Evolutionary conservation across 1,140 invertebrate genomes (phyloP).

Genomic region (Tetragonula clypearis): DNA sequence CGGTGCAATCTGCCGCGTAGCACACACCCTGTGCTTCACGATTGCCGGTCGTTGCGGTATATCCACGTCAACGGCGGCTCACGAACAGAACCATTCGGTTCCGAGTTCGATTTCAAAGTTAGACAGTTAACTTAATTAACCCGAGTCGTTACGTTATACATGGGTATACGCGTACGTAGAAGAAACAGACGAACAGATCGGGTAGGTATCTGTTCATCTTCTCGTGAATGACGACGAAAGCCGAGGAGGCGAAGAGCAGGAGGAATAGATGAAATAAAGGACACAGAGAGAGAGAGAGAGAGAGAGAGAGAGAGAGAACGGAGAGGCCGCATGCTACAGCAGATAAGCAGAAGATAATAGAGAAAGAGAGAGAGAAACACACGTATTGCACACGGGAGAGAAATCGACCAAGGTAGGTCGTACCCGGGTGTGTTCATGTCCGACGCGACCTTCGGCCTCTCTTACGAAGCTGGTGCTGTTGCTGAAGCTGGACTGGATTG

Average conservation of each 20-base stretch:
- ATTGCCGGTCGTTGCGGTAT: constrained; percentile 47
- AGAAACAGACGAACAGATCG: constrained; percentile 20
- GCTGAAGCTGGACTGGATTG: constrained; percentile 61
- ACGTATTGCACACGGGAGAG: constrained; percentile 51
- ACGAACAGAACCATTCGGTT: constrained; percentile 37
- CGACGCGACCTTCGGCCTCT: constrained; percentile 71
- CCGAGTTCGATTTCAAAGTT: constrained; percentile 52
- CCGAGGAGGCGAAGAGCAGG: constrained; percentile 20
- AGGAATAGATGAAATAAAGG: constrained; percentile 39
- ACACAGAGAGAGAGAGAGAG: constrained; percentile 30
- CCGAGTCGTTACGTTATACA: constrained; percentile 10
- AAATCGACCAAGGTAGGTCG: constrained; percentile 66
- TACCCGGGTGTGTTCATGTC: constrained; percentile 70
- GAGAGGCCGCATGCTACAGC: too few species aligned
- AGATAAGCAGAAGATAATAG: not conserved
- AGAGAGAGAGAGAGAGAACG: constrained; percentile 38
- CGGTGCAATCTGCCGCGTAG: constrained; percentile 61
- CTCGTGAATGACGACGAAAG: too few species aligned
- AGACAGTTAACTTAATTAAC: constrained; percentile 67
- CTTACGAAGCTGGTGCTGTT: constrained; percentile 59
- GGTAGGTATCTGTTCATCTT: constrained; percentile 3
- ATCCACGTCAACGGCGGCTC: constrained; percentile 28
- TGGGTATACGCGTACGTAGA: not conserved
- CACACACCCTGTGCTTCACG: constrained; percentile 48
- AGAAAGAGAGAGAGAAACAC: constrained; percentile 52